These are phyloP conservation scores for Halocynthia aurantium DNA, from an alignment of 23 tunicate genomes.

Conservation along the genomic window DNA sequence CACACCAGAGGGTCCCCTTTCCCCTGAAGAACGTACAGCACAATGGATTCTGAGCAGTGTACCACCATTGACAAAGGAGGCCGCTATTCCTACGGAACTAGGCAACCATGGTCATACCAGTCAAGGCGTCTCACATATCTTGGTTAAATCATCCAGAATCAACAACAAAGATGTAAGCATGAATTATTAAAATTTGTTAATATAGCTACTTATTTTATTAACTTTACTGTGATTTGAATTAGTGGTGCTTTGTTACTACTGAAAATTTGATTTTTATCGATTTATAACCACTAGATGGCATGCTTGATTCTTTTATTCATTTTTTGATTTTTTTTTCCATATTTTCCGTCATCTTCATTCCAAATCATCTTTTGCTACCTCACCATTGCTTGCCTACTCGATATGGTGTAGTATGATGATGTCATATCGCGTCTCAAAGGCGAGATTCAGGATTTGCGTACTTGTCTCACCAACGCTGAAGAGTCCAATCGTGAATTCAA, in stretches of 20 bases:
- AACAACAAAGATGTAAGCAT: constrained; percentile 3
- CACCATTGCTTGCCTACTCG: too few relatives aligned
- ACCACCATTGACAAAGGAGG: constrained; percentile 30
- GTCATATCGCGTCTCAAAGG: constrained; percentile 48
- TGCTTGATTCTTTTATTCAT: neutral
- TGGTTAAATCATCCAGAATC: neutral
- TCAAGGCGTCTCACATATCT: neutral
- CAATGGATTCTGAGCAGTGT: constrained; percentile 74
- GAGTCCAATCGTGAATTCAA: constrained; percentile 15
- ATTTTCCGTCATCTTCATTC: neutral
- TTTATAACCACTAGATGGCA: too few relatives aligned
- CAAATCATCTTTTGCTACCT: neutral
- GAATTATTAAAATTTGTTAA: neutral
- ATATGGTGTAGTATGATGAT: constrained; percentile 51
- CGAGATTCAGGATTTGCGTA: constrained; percentile 46
- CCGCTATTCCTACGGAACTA: neutral
- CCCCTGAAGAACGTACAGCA: constrained; percentile 94
- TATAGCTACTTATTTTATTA: too few relatives aligned
- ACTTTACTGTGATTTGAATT: too few relatives aligned
- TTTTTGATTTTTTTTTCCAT: neutral
- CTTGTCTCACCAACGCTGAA: constrained; percentile 6
- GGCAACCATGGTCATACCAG: neutral
- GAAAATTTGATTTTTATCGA: too few relatives aligned
- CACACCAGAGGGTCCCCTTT: constrained; percentile 62
- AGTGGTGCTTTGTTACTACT: too few relatives aligned